Conservation (phyloP, 1,140 invertebrate genomes). For the Chrysomallon squamiferum region DNA sequence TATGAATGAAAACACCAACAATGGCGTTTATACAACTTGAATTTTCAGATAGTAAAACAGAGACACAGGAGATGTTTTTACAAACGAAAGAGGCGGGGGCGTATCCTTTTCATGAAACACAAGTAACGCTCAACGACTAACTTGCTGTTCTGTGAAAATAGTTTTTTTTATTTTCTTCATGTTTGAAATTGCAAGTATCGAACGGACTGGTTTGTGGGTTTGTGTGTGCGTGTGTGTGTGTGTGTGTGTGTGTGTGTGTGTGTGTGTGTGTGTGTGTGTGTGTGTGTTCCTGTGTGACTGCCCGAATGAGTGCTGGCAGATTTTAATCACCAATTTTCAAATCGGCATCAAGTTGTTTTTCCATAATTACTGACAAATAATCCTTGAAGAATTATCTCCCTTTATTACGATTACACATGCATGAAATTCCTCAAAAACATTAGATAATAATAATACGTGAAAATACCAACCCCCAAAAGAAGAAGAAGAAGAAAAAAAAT, state of each 20-base stretch:
- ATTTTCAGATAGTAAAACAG: background rate
- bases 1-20: no score
- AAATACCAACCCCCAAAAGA: no score
- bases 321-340: background rate
- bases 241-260: conserved; percentile 6
- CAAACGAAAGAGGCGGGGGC: background rate
- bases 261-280: background rate
- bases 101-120: background rate
- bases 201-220: background rate
- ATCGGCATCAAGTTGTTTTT: background rate
- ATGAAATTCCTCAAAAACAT: background rate
- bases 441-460: background rate
- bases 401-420: background rate
- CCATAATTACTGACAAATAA: background rate
- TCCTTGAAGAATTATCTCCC: background rate
- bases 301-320: background rate
- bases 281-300: background rate
- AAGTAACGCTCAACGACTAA: background rate
- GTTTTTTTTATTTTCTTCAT: background rate
- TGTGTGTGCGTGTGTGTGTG: background rate
- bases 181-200: background rate
- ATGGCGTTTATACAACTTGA: no score
- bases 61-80: background rate
- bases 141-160: background rate
- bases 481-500: no score